phyloP scores from a whole-genome alignment of 2,888 invertebrate species.

The Subacronicta megacephala region DNA sequence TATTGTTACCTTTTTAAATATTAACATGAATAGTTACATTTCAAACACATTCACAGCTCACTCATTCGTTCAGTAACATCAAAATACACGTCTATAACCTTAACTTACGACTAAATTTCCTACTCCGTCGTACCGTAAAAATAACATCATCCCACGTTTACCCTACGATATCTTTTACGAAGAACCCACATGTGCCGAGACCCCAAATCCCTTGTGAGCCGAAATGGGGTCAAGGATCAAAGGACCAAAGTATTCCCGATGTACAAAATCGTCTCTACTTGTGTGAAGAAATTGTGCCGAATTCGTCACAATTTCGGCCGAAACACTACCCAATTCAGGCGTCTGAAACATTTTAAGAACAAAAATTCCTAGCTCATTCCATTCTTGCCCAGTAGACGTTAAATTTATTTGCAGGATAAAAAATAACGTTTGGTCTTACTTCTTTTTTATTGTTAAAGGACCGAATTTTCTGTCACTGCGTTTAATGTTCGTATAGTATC shows the following conservation, averaged over 20 bases:
- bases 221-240: constrained; percentile 59
- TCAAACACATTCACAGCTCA: constrained; percentile 12
- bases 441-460: constrained; percentile 16
- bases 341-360: constrained; percentile 40
- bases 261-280: constrained; percentile 31
- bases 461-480: constrained; percentile 28
- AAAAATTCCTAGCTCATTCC: constrained; percentile 27
- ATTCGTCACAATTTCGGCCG: constrained; percentile 46
- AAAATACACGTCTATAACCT: constrained; percentile 12
- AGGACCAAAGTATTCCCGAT: constrained; percentile 33
- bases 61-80: constrained; percentile 2
- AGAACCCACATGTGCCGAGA: constrained; percentile 26
- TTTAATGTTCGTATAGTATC: constrained; percentile 17
- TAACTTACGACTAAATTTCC: constrained; percentile 11
- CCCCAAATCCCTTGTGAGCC: constrained; percentile 33
- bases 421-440: constrained; percentile 33
- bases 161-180: constrained; percentile 33
- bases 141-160: constrained; percentile 26
- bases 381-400: constrained; percentile 28
- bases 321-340: constrained; percentile 32
- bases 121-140: constrained; percentile 18
- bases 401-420: constrained; percentile 46
- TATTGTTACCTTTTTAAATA: too few relatives aligned
- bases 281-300: constrained; percentile 38
- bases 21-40: too few relatives aligned